Evolutionary conservation across 2,797 vertebrate genomes (phyloP), one percentile per base, ranked within the genome.

Genomic region (Menidia menidia): DNA sequence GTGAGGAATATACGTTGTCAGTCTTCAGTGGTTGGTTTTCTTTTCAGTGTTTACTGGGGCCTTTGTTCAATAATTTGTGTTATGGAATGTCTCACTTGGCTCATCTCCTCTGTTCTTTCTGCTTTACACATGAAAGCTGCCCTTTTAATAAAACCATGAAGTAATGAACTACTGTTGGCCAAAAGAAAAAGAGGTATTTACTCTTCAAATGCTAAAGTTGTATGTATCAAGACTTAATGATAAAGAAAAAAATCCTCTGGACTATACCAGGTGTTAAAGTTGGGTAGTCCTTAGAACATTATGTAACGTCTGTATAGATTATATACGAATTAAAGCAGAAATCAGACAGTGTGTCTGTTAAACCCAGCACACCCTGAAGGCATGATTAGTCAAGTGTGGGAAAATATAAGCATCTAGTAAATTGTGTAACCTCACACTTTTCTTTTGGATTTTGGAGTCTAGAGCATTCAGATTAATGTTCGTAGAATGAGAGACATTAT

Each of bases 31-130:
- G 33, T 51, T 58, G 68, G 2, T 55, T n/a, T 60, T 42, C 6
- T 10, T 52, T 50, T 54, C 4, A n/a, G 35, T 53, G 32, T 72
- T 74, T 63, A 70, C 64, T 11, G 1, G 52, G 0, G 30, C 16
- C 4, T 74, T 66, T 68, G 60, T 65, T 86, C 44, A 71, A 73
- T 80, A 51, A 71, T 75, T 68, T 58, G 41, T 73, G 33, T 13
- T 35, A 19, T 61, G 68, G 60, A 69, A 68, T 54, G n/a, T 59
- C 53, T 54, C 68, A 16, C 39, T 43, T 53, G 62, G 18, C 32
- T 72, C 31, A 10, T 50, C 11, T 55, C 48, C 41, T 58, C 35
- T 52, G 4, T 41, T 58, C 58, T 68, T 67, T 76, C 31, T 72
- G 55, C 72, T 81, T 77, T 64, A 75, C 72, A 58, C 64, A 59